Base-by-base conservation (phyloP, 2,113 vertebrate genomes). In the Phalacrocorax brasilianus region DNA sequence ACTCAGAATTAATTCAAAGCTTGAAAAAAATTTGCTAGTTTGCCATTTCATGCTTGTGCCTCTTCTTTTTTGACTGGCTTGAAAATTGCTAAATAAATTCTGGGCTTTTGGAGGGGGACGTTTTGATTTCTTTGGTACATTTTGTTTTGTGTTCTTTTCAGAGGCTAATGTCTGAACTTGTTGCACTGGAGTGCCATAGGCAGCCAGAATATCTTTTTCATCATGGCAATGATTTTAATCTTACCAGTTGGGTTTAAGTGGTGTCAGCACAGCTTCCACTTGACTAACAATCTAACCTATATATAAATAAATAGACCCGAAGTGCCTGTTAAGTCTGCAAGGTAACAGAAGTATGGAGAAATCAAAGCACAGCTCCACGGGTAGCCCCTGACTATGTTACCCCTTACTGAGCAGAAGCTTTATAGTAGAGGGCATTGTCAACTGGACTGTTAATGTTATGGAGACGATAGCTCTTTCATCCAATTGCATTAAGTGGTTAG, bases 1-100 rank as follows among this genome's bases (percentile, higher is more conserved):
- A 71, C 49, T 94, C 53, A 72, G 42, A 91, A 85, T 91, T 79
- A 95, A 92, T 95, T 96, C 61, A 95, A 95, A 97, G 53, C 61
- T 93, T 50, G 40, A 56, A 63, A 96, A 96, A 91, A 73, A 85
- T 33, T 30, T 86, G 18, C 84, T 95, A 87, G 30, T 95, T 80
- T 96, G 81, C 81, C 11, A 38, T 97, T 96, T 95, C 44, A 78
- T 88, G 61, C 40, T 14, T 38, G 14, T 81, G 22, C n/a, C 52
- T 93, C 92, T 77, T 91, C 4, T 73, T 79, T 94, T 94, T 91
- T 95, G 73, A 93, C 27, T 82, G n/a, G 20, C 67, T 91, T 91
- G 75, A 96, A 87, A 94, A 85, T 65, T 1, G 1, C 21, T 75
- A 22, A 28, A 42, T 33, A 61, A 71, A 67, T 87, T 81, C 58